These are phyloP conservation scores for Ochotona princeps DNA, from an alignment of 2,113 vertebrate genomes.

Conservation along the genomic window DNA sequence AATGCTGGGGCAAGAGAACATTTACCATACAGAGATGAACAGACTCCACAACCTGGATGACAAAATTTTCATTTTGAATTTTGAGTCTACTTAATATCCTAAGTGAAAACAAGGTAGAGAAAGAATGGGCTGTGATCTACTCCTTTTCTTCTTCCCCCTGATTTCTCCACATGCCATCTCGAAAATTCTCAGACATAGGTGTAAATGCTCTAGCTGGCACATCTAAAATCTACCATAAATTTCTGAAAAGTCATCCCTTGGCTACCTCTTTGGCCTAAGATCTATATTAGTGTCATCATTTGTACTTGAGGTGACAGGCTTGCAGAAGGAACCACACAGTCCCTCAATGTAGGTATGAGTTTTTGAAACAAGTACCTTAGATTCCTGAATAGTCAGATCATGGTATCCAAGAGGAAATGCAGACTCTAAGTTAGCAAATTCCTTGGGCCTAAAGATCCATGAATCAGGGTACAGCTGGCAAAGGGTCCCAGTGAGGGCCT, in stretches of 20 bases:
- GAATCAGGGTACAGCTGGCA: background rate
- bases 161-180: background rate
- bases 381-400: background rate
- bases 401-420: background rate
- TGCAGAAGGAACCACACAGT: background rate
- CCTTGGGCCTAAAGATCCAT: background rate
- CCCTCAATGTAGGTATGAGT: background rate
- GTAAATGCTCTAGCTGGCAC: background rate
- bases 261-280: background rate
- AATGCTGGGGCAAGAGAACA: background rate
- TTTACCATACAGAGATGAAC: background rate
- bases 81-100: background rate
- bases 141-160: background rate
- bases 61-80: constrained; percentile 19
- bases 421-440: background rate
- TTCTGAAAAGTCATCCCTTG: background rate
- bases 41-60: background rate
- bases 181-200: background rate
- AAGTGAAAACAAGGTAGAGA: background rate
- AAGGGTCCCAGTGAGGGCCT: background rate
- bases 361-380: background rate
- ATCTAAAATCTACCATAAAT: background rate
- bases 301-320: background rate
- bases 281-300: background rate
- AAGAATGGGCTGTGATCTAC: background rate